Base-by-base conservation (phyloP, 2,888 invertebrate species). In the Drosophila mimica region DNA sequence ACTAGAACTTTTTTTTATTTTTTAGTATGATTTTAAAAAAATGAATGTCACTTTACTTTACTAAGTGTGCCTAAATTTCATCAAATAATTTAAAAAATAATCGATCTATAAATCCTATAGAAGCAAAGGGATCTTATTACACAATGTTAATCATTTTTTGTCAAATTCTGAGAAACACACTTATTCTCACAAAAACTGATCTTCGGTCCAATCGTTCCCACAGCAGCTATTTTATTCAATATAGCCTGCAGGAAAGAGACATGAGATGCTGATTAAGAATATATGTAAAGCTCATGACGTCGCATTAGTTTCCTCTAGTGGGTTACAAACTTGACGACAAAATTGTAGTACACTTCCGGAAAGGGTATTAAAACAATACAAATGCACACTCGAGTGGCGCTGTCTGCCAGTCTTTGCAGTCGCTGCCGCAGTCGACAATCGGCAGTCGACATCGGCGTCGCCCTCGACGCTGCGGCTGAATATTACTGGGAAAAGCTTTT, bases 401-500 rank as follows among this genome's bases (percentile, higher is more conserved):
- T 31, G 63, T 30, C 11, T 28, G 54, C 54, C 2, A 25, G 46
- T 54, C 28, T 54, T 28, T 54, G 36, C 49, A 49, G 49, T 33
- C 48, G 34, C 40, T 28, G 61, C 38, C 25, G 56, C 53, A 56
- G 74, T 46, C 59, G 49, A 13, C 46, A 46, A 2, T 46, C 20
- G 13, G 58, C 53, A 43, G 74, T 53, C 51, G 53, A 6, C 28
- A 67, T n/a, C 43, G 30, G 13, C 8, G 53, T 51, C 43, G 49
- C n/a, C 60, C 70, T 34, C 56, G 36, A 17, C 57, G 67, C 54
- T 30, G 63, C 31, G 38, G 53, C 53, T 59, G 54, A 64, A 68
- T 66, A 57, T 83, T 78, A 82, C 87, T 80, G 80, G 78, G 81
- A 81, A 88, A 90, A 89, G 90, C 89, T 86, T 88, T 83, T 68